Percentiles rank a stretch among this genome's conserved stretches.
These are phyloP conservation scores for Geotrypetes seraphini DNA, from an alignment of 2,797 vertebrate genomes.

Conservation along the genomic window DNA sequence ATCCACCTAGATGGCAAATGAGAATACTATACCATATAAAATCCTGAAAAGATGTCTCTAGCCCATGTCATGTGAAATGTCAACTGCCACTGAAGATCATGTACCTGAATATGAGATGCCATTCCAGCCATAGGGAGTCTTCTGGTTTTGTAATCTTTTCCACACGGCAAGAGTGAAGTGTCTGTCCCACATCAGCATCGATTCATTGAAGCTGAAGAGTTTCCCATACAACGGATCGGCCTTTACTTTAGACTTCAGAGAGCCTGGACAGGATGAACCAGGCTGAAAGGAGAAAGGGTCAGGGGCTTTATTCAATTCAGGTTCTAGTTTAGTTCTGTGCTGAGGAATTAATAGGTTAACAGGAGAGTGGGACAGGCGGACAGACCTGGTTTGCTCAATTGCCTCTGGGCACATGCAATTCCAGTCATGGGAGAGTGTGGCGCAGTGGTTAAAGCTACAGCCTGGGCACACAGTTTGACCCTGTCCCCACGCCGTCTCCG, in stretches of 20 bases:
- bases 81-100: neutral
- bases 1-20: too few species aligned
- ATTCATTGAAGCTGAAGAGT: conserved; percentile 48
- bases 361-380: too few species aligned
- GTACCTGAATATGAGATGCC: conserved; percentile 52
- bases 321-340: neutral
- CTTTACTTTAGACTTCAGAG: conserved; percentile 28
- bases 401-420: too few species aligned
- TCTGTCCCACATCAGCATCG: conserved; percentile 51
- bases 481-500: too few species aligned
- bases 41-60: too few species aligned
- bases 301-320: fast-evolving
- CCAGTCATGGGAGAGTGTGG: too few species aligned
- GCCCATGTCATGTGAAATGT: neutral
- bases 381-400: too few species aligned
- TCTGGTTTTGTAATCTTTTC: conserved; percentile 38
- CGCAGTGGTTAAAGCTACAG: too few species aligned
- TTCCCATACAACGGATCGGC: conserved; percentile 22
- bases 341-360: too few species aligned
- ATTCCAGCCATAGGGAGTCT: conserved; percentile 64
- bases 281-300: conserved; percentile 6
- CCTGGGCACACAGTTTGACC: too few species aligned
- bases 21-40: too few species aligned
- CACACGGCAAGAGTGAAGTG: conserved; percentile 44
- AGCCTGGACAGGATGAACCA: conserved; percentile 12